Evolutionary conservation across 2,113 vertebrate species (phyloP), one percentile per base, ranked within the genome.

Genomic region (Dipodomys ordii): DNA sequence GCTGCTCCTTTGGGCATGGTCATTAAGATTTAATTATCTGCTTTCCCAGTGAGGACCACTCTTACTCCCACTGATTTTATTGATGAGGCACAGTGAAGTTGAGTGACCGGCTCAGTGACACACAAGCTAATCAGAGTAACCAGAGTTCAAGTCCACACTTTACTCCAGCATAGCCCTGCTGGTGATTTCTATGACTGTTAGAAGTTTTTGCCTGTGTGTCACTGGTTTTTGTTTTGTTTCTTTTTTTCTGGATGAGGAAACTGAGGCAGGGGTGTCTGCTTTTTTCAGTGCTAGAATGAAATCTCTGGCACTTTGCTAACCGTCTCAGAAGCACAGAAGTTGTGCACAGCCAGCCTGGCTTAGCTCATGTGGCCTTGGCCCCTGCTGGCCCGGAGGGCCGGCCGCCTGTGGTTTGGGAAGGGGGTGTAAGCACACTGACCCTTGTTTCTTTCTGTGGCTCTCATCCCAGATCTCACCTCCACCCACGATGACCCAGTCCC

Each of bases 391-490:
- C 46, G 1, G 0, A 0, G 18, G 46, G 39, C 20, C 39, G 46
- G 39, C 20, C 39, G 82, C 23, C 2, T 53, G 57, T 39, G 77
- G 49, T 46, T 80, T 71, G 15, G 39, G 44, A 62, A 39, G 49
- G 53, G n/a, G 23, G 27, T 4, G 15, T 5, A 32, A 22, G 23
- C 0, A 3, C 0, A 4, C 32, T 83, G 18, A 92, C 80, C 92
- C 92, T 28, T 3, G 0, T 12, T 3, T n/a, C 86, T 71, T 20
- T 28, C 11, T 35, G 64, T 25, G 12, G 46, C 30, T 95, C 90
- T 94, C 74, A 22, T 98, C 98, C 95, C 98, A 99, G 98, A 98
- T 97, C 87, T 97, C 94, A 32, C 97, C 98, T n/a, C 94, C 60
- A 4, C 97, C 98, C 39, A 97, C 96, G 83, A 98, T 97, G 53